Evolutionary conservation across 2,797 vertebrate species (phyloP).

Genomic region (Taenioides sp.): DNA sequence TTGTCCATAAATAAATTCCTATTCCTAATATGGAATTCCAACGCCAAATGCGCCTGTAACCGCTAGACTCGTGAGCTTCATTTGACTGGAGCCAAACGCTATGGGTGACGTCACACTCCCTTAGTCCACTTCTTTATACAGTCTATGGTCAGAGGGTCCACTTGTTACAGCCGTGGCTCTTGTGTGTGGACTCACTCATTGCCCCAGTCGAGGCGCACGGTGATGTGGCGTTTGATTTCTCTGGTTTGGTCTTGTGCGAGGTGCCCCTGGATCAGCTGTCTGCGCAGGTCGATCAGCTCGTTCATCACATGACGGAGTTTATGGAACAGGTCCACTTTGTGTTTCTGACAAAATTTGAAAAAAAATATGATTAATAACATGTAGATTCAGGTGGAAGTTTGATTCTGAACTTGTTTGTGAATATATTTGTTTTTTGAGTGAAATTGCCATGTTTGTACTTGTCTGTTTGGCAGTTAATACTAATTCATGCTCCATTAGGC

Average conservation of each 20-base stretch:
- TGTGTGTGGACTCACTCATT: slow-evolving; percentile 90
- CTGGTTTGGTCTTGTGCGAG: slow-evolving; percentile 97
- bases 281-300: slow-evolving; percentile 95
- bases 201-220: slow-evolving; percentile 97
- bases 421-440: no score
- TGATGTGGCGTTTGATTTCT: slow-evolving; percentile 97
- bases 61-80: no score
- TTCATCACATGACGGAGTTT: slow-evolving; percentile 99
- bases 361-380: slow-evolving; percentile 14
- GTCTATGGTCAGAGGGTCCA: neutral
- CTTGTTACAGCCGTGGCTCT: neutral
- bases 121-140: no score
- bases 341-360: slow-evolving; percentile 81
- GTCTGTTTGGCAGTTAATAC: neutral
- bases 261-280: slow-evolving; percentile 97
- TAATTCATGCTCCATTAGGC: no score
- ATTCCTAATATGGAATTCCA: no score
- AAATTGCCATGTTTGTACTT: no score
- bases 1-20: no score
- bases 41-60: no score
- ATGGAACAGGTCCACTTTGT: slow-evolving; percentile 98
- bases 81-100: no score
- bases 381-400: neutral
- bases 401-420: neutral
- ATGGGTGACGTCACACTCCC: no score